Conservation (phyloP, 2,113 vertebrate genomes). For the Circaetus gallicus region DNA sequence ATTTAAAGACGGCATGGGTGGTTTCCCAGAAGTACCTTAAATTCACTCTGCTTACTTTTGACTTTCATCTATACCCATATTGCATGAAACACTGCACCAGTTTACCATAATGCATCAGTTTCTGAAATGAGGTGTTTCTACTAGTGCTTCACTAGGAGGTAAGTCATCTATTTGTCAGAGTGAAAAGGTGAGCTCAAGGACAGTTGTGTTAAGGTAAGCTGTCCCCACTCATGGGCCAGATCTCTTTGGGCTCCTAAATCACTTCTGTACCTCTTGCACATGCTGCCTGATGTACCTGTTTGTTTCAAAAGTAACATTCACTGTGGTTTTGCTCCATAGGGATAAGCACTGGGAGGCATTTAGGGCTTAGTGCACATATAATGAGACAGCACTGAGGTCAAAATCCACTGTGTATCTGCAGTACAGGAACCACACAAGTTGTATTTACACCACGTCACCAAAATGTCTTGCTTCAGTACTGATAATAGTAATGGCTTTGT, state of each 20-base stretch:
- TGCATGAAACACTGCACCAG: not conserved
- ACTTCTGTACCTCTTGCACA: not conserved
- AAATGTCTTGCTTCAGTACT: not conserved
- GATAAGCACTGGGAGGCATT: not conserved
- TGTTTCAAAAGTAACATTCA: not conserved
- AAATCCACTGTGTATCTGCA: not conserved
- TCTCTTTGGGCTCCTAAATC: not conserved
- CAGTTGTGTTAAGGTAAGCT: not conserved
- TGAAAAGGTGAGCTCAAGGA: not conserved
- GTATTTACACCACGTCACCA: not conserved
- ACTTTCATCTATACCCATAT: not conserved
- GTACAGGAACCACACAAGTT: not conserved
- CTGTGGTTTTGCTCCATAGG: not conserved
- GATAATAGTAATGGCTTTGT: not conserved
- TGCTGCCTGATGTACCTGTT: not conserved
- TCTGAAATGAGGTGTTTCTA: not conserved
- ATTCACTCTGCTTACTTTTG: not conserved
- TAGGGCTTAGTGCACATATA: not conserved
- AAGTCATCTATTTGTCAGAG: not conserved
- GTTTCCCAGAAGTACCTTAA: not conserved
- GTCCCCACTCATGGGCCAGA: not conserved
- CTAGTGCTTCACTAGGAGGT: not conserved
- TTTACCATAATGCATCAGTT: not conserved
- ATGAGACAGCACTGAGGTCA: not conserved
- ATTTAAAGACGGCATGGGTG: not conserved